phyloP scores from a whole-genome alignment of 2,797 vertebrate genomes.

The Enteromius argenteus region DNA sequence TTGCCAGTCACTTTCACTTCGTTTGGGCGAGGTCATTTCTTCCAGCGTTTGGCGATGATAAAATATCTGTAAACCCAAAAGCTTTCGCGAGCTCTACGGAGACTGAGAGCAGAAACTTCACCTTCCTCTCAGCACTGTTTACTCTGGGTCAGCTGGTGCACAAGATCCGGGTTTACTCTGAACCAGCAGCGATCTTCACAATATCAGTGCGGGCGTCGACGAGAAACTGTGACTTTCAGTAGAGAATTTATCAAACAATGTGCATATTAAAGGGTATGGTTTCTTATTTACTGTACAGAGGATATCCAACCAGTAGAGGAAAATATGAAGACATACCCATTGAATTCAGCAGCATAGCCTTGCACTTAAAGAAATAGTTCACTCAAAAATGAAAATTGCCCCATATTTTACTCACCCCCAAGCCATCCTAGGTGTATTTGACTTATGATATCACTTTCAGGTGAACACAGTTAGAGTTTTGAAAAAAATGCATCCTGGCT shows the following conservation, averaged over 20 bases:
- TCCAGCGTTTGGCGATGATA: constrained; percentile 4
- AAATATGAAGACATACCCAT: neutral
- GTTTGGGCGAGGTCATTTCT: constrained; percentile 80
- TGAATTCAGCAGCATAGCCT: too few species aligned
- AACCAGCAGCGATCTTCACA: neutral
- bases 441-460: too few species aligned
- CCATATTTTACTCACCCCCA: too few species aligned
- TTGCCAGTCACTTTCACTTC: constrained; percentile 93
- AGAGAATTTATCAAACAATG: neutral
- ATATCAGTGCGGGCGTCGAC: neutral
- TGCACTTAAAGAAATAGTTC: too few species aligned
- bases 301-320: neutral
- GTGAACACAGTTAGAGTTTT: too few species aligned
- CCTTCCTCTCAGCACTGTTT: constrained; percentile 41
- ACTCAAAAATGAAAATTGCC: too few species aligned
- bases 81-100: neutral
- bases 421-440: too few species aligned
- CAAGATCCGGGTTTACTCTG: constrained; percentile 45
- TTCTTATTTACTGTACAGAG: neutral
- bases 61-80: too few species aligned
- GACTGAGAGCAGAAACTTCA: neutral
- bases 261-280: neutral
- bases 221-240: rapidly evolving
- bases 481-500: too few species aligned
- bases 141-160: constrained; percentile 53